These are phyloP conservation scores for Tenthredo amoena DNA, from an alignment of 2,888 invertebrate species.

Conservation along the genomic window DNA sequence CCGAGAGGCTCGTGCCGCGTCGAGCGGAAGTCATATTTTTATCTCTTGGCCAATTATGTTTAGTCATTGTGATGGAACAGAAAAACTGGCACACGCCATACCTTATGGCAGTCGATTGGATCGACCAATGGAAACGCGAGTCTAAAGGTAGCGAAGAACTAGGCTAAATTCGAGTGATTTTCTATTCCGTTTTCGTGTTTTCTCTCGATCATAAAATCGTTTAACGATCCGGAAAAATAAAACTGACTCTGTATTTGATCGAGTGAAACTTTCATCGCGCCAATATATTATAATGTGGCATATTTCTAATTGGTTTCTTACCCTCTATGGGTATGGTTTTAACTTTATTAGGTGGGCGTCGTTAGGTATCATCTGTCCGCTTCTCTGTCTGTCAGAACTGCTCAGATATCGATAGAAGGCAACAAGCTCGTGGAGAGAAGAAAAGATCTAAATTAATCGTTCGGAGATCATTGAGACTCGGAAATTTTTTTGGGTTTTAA, in stretches of 20 bases:
- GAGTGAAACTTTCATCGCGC: not conserved
- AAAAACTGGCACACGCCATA: constrained; percentile 51
- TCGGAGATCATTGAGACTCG: not conserved
- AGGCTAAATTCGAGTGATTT: not conserved
- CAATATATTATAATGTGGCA: not conserved
- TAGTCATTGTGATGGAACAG: constrained; percentile 53
- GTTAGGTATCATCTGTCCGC: constrained; percentile 17
- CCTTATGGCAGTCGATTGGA: constrained; percentile 45
- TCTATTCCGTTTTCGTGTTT: not conserved
- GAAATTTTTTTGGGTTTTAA: not conserved
- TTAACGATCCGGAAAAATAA: not conserved
- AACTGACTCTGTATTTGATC: not conserved
- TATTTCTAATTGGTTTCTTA: constrained; percentile 28
- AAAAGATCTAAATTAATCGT: not conserved
- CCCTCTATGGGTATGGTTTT: not conserved
- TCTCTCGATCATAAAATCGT: not conserved
- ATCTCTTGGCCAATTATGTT: constrained; percentile 54
- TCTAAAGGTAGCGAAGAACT: constrained; percentile 11
- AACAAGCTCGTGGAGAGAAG: not conserved
- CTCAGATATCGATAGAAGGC: constrained; percentile 15
- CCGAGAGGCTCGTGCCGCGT: constrained; percentile 54
- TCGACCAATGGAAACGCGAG: constrained; percentile 9
- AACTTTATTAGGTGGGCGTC: constrained; percentile 39
- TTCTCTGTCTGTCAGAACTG: not conserved
- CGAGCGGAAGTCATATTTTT: constrained; percentile 56